Conservation (phyloP, 2,797 vertebrate genomes). For the Lepus oiostolus region DNA sequence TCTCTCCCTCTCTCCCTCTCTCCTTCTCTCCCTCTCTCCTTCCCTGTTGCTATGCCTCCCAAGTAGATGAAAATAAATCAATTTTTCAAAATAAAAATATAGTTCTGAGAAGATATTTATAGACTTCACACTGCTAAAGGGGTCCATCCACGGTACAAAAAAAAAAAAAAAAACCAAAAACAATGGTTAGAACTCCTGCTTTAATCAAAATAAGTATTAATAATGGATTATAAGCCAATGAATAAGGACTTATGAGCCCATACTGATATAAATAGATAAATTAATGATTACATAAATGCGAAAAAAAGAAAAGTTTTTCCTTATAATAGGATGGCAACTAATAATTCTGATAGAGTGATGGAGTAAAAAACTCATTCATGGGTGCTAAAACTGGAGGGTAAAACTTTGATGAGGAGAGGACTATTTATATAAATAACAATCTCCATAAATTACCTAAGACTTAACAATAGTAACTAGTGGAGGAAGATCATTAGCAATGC, state of each 20-base stretch:
- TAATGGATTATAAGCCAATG: constrained; percentile 36
- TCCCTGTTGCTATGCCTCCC: too few species aligned
- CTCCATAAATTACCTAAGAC: constrained; percentile 31
- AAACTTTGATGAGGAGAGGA: constrained; percentile 37
- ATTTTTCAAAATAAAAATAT: background rate
- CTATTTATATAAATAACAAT: constrained; percentile 40
- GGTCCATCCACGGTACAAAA: background rate
- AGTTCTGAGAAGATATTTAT: background rate
- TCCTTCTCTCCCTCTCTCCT: too few species aligned
- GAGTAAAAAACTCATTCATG: constrained; percentile 6
- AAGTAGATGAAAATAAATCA: too few species aligned
- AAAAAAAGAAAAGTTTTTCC: constrained; percentile 34
- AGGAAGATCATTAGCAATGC: constrained; percentile 17
- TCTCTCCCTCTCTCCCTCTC: too few species aligned
- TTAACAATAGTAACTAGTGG: background rate
- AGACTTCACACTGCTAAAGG: constrained; percentile 21
- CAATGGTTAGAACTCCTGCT: background rate
- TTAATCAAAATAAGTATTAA: constrained; percentile 61
- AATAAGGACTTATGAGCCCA: background rate
- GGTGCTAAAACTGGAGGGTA: background rate
- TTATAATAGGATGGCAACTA: constrained; percentile 18
- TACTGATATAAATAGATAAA: background rate
- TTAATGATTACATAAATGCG: constrained; percentile 42
- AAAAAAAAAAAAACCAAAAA: background rate
- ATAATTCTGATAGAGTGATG: constrained; percentile 5